phyloP scores from a whole-genome alignment of 2,888 invertebrate species.

The Sesamia inferens region DNA sequence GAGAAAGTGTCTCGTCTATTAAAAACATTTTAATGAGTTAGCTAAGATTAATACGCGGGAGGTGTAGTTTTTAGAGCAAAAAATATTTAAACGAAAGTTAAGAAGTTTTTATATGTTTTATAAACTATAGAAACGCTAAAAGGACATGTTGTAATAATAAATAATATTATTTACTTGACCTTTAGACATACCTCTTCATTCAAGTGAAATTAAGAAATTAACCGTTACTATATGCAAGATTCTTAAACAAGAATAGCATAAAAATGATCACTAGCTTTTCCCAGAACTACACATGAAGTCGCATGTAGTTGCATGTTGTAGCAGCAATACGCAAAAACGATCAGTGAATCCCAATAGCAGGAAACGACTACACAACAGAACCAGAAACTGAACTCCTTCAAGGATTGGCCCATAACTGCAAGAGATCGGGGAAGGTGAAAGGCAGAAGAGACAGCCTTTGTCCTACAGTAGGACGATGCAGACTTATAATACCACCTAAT shows the following conservation, averaged over 20 bases:
- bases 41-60: background rate
- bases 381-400: background rate
- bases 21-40: constrained; percentile 3
- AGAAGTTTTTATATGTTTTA: background rate
- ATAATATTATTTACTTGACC: no score
- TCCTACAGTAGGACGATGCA: background rate
- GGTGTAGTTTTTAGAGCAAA: background rate
- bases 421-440: background rate
- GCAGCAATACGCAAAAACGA: background rate
- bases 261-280: no score
- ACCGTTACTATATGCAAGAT: no score
- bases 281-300: background rate
- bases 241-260: no score
- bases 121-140: background rate
- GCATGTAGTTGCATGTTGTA: background rate
- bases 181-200: background rate
- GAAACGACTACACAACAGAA: background rate
- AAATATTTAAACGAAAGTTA: background rate
- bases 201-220: no score
- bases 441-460: background rate
- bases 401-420: background rate
- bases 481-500: no score
- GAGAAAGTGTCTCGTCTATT: constrained; percentile 14
- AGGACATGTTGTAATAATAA: background rate
- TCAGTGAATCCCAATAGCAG: no score